Percentiles rank a stretch among this genome's conserved stretches.
Conservation (phyloP, 2,113 vertebrate species). For the Macquaria ambigua region DNA sequence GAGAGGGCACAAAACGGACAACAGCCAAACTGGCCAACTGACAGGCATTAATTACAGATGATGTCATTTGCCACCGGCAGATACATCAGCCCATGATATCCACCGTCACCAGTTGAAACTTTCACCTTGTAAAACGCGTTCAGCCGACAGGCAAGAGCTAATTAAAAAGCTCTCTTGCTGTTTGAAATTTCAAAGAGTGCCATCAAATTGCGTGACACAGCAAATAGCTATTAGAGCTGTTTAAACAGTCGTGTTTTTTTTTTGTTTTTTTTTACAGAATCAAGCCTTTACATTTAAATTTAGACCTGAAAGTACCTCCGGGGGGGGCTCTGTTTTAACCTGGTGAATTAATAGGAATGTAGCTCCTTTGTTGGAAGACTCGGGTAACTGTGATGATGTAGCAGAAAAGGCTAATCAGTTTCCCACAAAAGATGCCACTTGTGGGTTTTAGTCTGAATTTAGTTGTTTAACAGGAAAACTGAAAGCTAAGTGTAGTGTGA, state of each 20-base stretch:
- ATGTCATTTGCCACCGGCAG: background rate
- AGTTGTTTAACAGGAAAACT: constrained; percentile 27
- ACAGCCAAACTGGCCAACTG: background rate
- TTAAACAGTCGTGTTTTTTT: constrained; percentile 5
- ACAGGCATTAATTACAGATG: constrained; percentile 15
- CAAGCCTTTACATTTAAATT: constrained; percentile 7
- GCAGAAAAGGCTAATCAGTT: background rate
- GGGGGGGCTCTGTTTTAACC: background rate
- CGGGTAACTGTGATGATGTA: background rate
- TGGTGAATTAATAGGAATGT: background rate
- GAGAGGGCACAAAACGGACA: background rate
- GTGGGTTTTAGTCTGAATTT: constrained; percentile 21
- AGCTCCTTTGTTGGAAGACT: background rate
- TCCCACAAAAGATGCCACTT: constrained; percentile 5
- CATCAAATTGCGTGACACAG: constrained; percentile 17
- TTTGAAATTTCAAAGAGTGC: constrained; percentile 28
- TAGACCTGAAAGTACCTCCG: background rate
- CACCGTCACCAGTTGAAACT: background rate
- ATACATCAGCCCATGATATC: constrained; percentile 13
- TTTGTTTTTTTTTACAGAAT: background rate
- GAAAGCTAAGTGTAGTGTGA: constrained; percentile 51
- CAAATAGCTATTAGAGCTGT: background rate
- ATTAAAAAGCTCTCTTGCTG: constrained; percentile 26
- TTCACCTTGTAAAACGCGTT: constrained; percentile 4
- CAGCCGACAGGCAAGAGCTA: background rate